These are phyloP conservation scores for Intellagama lesueurii DNA, from an alignment of 2,797 vertebrate genomes.

Conservation along the genomic window DNA sequence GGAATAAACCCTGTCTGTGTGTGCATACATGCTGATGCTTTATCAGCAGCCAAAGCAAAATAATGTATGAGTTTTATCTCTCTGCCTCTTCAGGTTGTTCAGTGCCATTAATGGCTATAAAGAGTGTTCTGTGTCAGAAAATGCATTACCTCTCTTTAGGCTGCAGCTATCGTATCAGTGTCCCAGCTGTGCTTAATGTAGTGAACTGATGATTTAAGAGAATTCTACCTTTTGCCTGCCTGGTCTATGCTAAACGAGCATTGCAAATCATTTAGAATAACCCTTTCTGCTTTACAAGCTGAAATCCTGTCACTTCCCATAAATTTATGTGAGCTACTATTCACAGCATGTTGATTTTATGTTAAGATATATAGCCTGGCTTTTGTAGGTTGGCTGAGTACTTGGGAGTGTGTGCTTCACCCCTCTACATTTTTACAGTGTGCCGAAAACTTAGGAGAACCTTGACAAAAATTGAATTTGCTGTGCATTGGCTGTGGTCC, in stretches of 20 bases:
- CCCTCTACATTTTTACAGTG: not conserved
- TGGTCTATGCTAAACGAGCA: constrained; percentile 42
- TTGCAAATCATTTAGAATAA: constrained; percentile 50
- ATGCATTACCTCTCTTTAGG: constrained; percentile 6
- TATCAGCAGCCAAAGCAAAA: constrained; percentile 14
- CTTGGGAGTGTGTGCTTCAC: not conserved
- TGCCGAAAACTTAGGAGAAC: not conserved
- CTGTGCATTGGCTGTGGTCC: not conserved
- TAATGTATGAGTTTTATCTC: constrained; percentile 14
- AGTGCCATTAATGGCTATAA: constrained; percentile 25
- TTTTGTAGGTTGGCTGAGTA: constrained; percentile 11
- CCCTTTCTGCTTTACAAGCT: constrained; percentile 38
- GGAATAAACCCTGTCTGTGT: not conserved
- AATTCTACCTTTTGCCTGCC: constrained; percentile 17
- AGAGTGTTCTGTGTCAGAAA: constrained; percentile 22
- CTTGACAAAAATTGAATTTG: not conserved
- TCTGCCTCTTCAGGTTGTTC: not conserved
- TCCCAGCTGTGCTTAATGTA: constrained; percentile 21
- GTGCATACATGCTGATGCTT: not conserved
- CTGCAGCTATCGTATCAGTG: not conserved
- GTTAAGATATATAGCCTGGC: constrained; percentile 34
- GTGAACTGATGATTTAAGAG: constrained; percentile 28
- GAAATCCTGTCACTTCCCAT: constrained; percentile 35
- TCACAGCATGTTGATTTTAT: constrained; percentile 47
- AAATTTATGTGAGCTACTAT: constrained; percentile 47